Base-by-base conservation (phyloP, 2,888 invertebrate species). In the Pristionchus arcanus region DNA sequence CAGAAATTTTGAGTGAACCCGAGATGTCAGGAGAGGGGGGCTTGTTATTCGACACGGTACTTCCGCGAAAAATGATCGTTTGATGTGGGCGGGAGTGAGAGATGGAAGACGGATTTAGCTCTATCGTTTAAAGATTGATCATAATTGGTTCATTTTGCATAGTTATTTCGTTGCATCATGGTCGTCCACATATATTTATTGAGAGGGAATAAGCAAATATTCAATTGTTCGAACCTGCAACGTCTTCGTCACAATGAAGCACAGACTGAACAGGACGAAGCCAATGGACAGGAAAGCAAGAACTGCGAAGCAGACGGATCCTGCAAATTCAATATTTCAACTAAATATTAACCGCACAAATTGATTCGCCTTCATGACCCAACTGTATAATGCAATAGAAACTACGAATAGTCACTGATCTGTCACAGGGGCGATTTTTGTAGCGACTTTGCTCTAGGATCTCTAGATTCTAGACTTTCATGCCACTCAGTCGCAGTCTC, bases 271-370 rank as follows among this genome's bases (percentile, higher is more conserved):
- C 5, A 89, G 66, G 9, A 89, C 37, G 66, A 81, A 83, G 3
- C 89, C 89, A 25, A 89, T 89, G 19, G 89, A 89, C 15, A 89
- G 89, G 21, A 89, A 89, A 28, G 89, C 37, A 5, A 81, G 34
- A 0, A 89, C 89, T 9, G 89, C 89, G 81, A 89, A 89, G 49
- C 59, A 66, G 28, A 89, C 89, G 9, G 89, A 89, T 0, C 59
- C 89, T 88, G 55, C 5, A 74, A 71, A 68, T n/a, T 63, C 21
- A 31, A 21, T 59, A 59, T 84, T n/a, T n/a, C n/a, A n/a, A n/a
- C n/a, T n/a, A n/a, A n/a, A n/a, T n/a, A n/a, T n/a, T n/a, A n/a
- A n/a, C n/a, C n/a, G n/a, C n/a, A n/a, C n/a, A n/a, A n/a, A n/a
- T n/a, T n/a, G n/a, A n/a, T n/a, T n/a, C n/a, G n/a, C n/a, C n/a